Percentiles rank a stretch among this genome's conserved stretches.
Evolutionary conservation across 2,113 vertebrate genomes (phyloP).

Genomic region (Cichladusa arquata): DNA sequence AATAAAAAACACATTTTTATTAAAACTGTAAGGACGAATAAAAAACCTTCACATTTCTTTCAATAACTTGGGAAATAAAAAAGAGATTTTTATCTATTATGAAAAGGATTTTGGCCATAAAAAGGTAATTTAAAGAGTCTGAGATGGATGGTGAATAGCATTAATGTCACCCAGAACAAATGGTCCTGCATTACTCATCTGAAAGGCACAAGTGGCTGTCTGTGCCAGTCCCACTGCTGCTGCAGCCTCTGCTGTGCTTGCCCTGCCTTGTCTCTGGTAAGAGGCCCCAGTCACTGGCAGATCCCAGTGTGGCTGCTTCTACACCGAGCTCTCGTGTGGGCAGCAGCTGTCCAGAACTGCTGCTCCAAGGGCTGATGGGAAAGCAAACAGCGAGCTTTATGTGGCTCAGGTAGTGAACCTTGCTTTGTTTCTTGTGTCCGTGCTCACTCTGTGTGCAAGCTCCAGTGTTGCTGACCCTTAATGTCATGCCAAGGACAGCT

Average conservation of each 20-base stretch:
- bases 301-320: neutral
- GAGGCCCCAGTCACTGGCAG: neutral
- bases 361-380: neutral
- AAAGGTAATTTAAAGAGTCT: conserved; percentile 76
- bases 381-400: neutral
- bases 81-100: conserved; percentile 82
- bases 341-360: neutral
- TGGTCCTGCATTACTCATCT: conserved; percentile 64
- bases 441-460: neutral
- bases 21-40: conserved; percentile 73
- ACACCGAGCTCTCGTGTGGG: rapidly evolving
- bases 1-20: conserved; percentile 75
- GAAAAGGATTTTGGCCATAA: conserved; percentile 74
- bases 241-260: neutral
- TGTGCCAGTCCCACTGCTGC: neutral
- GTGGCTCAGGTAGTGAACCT: neutral
- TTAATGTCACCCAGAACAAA: conserved; percentile 72
- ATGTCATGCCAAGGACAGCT: neutral
- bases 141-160: conserved; percentile 72
- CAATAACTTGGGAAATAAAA: conserved; percentile 72
- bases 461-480: neutral
- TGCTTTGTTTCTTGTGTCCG: neutral
- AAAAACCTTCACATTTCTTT: conserved; percentile 58
- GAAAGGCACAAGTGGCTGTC: neutral
- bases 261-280: neutral